Evolutionary conservation across 2,888 invertebrate species (phyloP), one percentile per base, ranked within the genome.

Genomic region (Neocrepidodera transversa): DNA sequence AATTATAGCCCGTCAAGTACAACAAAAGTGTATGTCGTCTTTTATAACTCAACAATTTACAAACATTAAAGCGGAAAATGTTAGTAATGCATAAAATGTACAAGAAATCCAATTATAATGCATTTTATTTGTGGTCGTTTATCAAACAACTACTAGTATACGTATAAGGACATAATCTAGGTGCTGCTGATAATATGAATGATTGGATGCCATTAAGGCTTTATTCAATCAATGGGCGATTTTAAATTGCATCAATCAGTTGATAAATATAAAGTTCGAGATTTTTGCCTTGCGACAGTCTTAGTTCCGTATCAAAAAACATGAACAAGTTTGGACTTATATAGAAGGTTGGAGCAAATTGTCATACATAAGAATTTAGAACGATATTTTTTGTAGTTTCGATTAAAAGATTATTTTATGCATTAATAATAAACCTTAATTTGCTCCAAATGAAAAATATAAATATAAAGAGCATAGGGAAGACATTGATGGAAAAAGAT

Each of bases 91-190:
- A 69, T 67, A 68, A 68, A 68, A 63, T 65, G 66, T 67, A 72
- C 71, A 69, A 69, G 71, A 69, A 68, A 70, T 70, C 71, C 70
- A 73, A 73, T 73, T 72, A 73, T 71, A 71, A 70, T 66, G 67
- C 64, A 70, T 71, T 70, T 70, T 70, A 70, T 73, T 68, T 68
- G 63, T 58, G 65, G 65, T 67, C 70, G 65, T 72, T 72, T 71
- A 73, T 73, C 71, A 72, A 67, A 52, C 66, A 53, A 64, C 62
- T 65, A 60, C 65, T 62, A 64, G 62, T 66, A 54, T 62, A 68
- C 71, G 63, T 71, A 72, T 73, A 72, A 70, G 73, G 73, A 64
- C 69, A 72, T 68, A 69, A 63, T 69, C 68, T 67, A 64, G 66
- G 68, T 68, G 68, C 65, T 67, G 68, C 59, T 65, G 65, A 65